Conservation (phyloP, 2,888 invertebrate genomes). For the Oasisia sp. region DNA sequence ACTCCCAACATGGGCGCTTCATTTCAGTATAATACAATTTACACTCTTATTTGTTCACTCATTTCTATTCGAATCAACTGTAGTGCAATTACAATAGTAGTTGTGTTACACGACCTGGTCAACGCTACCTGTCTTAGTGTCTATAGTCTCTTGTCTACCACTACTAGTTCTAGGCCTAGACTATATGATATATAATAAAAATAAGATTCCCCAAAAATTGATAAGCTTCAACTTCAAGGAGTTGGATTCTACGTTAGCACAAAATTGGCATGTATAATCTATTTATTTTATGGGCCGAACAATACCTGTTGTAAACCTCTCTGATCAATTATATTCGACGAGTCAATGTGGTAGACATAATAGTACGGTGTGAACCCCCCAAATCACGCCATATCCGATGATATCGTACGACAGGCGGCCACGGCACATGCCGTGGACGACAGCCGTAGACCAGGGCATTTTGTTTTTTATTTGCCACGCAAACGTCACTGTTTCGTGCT, state of each 20-base stretch:
- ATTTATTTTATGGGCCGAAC: not conserved
- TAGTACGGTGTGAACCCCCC: not conserved
- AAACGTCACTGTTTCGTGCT: not conserved
- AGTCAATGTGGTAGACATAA: not conserved
- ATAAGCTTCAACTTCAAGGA: not conserved
- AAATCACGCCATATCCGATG: not conserved
- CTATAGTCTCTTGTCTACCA: too few relatives aligned
- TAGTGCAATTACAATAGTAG: too few relatives aligned
- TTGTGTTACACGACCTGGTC: too few relatives aligned
- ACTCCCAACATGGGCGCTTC: too few relatives aligned
- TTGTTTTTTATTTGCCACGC: not conserved
- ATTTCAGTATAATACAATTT: too few relatives aligned
- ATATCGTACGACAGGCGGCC: not conserved
- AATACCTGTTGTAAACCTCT: too few relatives aligned
- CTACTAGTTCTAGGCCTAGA: too few relatives aligned
- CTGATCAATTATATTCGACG: not conserved
- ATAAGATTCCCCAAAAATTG: not conserved
- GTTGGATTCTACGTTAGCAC: too few relatives aligned
- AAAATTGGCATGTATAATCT: not conserved
- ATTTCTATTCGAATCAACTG: too few relatives aligned
- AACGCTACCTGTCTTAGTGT: too few relatives aligned
- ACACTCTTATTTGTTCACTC: too few relatives aligned
- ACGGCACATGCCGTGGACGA: not conserved
- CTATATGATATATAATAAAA: too few relatives aligned
- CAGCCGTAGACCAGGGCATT: not conserved